These are phyloP conservation scores for Amblyjoppa proteus DNA, from an alignment of 2,888 invertebrate genomes.

Conservation along the genomic window DNA sequence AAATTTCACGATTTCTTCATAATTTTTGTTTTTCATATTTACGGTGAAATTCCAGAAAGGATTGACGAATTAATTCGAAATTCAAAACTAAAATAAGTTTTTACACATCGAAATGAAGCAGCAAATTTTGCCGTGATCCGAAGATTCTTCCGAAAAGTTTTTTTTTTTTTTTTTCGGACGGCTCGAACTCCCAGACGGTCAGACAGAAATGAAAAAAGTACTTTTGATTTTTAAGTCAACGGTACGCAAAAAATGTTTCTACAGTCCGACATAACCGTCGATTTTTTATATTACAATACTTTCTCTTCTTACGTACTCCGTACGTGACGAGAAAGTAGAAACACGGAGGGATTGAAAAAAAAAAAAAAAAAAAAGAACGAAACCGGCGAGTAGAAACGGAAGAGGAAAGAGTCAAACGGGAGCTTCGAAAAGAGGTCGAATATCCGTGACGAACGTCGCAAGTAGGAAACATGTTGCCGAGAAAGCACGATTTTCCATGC, in stretches of 20 bases:
- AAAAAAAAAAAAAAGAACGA: background rate
- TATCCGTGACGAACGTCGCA: background rate
- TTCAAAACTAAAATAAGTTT: background rate
- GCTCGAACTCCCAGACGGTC: too few species aligned
- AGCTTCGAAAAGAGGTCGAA: background rate
- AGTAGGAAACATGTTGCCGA: conserved; percentile 9
- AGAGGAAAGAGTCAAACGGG: conserved; percentile 14
- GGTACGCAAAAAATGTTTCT: background rate
- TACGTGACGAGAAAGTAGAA: background rate
- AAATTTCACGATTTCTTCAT: background rate
- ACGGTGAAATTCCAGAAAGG: too few species aligned
- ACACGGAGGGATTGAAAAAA: background rate
- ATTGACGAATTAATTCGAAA: background rate
- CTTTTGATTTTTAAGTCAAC: too few species aligned
- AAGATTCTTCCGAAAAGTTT: too few species aligned
- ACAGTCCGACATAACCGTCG: background rate
- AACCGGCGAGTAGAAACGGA: background rate
- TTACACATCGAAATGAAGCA: background rate
- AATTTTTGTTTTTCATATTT: background rate
- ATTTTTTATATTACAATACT: background rate
- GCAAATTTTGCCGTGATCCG: background rate
- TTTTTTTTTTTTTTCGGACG: too few species aligned
- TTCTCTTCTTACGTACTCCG: background rate
- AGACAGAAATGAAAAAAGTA: too few species aligned
- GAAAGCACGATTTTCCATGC: conserved; percentile 49